Evolutionary conservation across 2,797 vertebrate species (phyloP), one percentile per base, ranked within the genome.

Genomic region (Scyliorhinus canicula): DNA sequence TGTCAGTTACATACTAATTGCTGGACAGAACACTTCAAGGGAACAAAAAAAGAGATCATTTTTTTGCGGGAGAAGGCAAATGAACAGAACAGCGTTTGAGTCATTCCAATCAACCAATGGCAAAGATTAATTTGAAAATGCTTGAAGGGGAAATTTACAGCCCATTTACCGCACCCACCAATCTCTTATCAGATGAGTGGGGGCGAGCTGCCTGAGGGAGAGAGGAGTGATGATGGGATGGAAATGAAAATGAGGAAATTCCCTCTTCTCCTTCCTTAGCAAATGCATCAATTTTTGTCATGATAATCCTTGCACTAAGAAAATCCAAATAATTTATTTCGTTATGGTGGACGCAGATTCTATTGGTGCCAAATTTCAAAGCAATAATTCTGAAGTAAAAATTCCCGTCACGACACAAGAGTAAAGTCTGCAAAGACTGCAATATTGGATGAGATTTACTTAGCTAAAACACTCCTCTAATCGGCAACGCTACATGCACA

Each of bases 11-110:
- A 44, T 63, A 26, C 16, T 9, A 57, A 31, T n/a, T 91, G 57
- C 6, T 91, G 88, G 88, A 91, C 57, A 65, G 88, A 63, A 12
- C 88, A 91, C 57, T 44, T n/a, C 88, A 26, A 63, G 88, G 88
- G 19, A 63, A 71, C 2, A 60, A 21, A 40, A 91, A 60, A 40
- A 91, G 21, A 82, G n/a, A 57, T 44, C 57, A 55, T 60, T 40
- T 40, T 21, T 63, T n/a, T 19, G n/a, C n/a, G 55, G 57, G 19
- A 63, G 55, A 63, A 57, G 57, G n/a, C 35, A 90, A 44, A 90
- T 91, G 88, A 57, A 35, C 19, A 24, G 19, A 2, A 47, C 21
- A 24, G 16, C 24, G 77, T 1, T 40, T 8, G 11, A 65, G 57
- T 9, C n/a, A 40, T 31, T 91, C 57, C 3, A 5, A 63, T 91